Percentiles rank a stretch among this genome's conserved stretches.
Evolutionary conservation across 2,113 vertebrate genomes (phyloP).

Genomic region (Sitta europaea): DNA sequence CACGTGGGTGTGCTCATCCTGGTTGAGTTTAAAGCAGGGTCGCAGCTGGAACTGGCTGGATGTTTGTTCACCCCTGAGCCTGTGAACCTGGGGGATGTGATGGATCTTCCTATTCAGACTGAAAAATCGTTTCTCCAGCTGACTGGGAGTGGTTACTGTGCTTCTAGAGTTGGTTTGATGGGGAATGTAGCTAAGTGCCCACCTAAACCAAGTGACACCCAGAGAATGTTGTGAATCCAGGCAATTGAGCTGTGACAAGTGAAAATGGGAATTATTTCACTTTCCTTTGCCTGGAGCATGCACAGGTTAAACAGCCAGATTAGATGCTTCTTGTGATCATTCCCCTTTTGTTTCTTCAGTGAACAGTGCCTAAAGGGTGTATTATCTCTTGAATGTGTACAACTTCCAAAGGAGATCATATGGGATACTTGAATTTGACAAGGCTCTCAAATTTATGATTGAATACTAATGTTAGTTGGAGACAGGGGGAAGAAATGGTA

Average conservation of each 20-base stretch:
- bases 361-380: neutral
- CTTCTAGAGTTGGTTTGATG: neutral
- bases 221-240: neutral
- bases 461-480: neutral
- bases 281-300: neutral
- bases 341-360: neutral
- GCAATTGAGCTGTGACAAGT: neutral
- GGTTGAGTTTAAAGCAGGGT: neutral
- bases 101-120: neutral
- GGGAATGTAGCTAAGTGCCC: neutral
- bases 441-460: neutral
- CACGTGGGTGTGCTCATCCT: fast-evolving
- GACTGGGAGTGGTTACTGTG: neutral
- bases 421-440: neutral
- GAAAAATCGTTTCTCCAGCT: neutral
- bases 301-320: neutral
- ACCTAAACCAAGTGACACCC: neutral
- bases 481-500: neutral
- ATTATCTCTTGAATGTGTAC: neutral
- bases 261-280: neutral
- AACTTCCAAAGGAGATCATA: neutral
- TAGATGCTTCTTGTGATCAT: neutral
- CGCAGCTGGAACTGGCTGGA: neutral
- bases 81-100: neutral
- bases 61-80: neutral